Evolutionary conservation across 2,888 invertebrate genomes (phyloP).

Genomic region (Petrolisthes manimaculis): DNA sequence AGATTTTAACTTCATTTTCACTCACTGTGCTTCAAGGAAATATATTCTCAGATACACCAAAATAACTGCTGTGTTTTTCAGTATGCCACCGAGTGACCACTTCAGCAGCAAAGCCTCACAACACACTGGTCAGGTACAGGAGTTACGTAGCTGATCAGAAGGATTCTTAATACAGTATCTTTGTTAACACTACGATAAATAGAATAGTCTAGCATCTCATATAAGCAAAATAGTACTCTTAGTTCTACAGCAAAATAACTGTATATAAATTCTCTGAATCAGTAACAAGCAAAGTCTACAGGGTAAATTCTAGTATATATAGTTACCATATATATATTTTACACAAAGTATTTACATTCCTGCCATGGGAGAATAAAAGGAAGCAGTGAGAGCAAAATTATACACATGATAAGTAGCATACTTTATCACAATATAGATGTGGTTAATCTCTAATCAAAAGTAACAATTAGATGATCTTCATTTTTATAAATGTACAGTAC

Average conservation of each 20-base stretch:
- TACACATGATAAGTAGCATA: constrained; percentile 4
- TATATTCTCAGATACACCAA: too few relatives aligned
- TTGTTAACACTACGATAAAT: background rate
- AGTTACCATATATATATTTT: background rate
- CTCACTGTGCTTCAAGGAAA: too few relatives aligned
- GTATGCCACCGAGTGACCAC: background rate
- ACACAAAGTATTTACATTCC: background rate
- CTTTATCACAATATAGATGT: constrained; percentile 1
- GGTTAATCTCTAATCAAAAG: background rate
- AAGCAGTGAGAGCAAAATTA: constrained; percentile 14
- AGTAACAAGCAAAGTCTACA: constrained; percentile 12
- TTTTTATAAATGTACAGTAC: background rate
- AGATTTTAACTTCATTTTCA: too few relatives aligned
- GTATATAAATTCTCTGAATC: constrained; percentile 28
- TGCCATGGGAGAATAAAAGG: background rate
- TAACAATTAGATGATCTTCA: too few relatives aligned
- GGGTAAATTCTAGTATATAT: background rate
- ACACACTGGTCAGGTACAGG: constrained; percentile 1
- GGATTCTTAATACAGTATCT: background rate
- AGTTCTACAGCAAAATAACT: constrained; percentile 38
- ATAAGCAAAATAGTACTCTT: constrained; percentile 35
- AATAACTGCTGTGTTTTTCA: too few relatives aligned
- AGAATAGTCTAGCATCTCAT: constrained; percentile 13
- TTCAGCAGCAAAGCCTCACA: background rate
- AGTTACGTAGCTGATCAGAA: constrained; percentile 1